Evolutionary conservation across 2,797 vertebrate species (phyloP).

Genomic region (Coccyzus lansbergi): DNA sequence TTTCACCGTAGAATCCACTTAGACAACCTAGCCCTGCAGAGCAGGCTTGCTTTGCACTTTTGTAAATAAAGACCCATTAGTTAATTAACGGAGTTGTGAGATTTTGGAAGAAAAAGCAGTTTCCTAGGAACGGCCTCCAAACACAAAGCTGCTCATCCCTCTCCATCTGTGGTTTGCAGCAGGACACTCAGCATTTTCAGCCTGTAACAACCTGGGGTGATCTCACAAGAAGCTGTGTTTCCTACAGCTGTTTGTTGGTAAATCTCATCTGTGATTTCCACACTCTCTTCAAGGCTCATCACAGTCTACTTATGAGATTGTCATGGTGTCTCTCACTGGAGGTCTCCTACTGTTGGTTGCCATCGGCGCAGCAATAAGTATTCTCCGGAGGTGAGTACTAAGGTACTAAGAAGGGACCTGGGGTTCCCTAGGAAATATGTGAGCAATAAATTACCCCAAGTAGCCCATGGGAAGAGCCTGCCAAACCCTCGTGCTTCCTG

Average conservation of each 20-base stretch:
- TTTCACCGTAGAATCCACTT: not conserved
- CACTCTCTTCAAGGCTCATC: slow-evolving; percentile 5
- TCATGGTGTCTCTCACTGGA: slow-evolving; percentile 64
- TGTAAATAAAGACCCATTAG: not conserved
- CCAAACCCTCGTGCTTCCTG: not conserved
- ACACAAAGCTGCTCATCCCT: fast-evolving
- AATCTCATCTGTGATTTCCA: not conserved
- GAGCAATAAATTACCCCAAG: not conserved
- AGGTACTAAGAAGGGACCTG: not conserved
- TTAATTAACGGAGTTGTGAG: not conserved
- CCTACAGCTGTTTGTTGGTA: not conserved
- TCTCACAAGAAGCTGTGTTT: not conserved
- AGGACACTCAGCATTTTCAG: not conserved
- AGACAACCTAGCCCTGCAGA: not conserved
- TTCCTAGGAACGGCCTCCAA: not conserved
- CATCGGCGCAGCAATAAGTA: not conserved
- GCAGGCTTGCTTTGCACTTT: not conserved
- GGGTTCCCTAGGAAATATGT: not conserved
- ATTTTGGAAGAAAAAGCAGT: not conserved
- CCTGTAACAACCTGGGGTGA: not conserved
- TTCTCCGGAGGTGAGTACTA: slow-evolving; percentile 39
- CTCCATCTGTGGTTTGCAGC: not conserved
- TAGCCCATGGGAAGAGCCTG: not conserved
- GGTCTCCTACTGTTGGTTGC: slow-evolving; percentile 53
- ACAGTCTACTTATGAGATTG: slow-evolving; percentile 14